Evolutionary conservation across 2,888 invertebrate genomes (phyloP), one percentile per base, ranked within the genome.

Genomic region (Brachylomia viminalis): DNA sequence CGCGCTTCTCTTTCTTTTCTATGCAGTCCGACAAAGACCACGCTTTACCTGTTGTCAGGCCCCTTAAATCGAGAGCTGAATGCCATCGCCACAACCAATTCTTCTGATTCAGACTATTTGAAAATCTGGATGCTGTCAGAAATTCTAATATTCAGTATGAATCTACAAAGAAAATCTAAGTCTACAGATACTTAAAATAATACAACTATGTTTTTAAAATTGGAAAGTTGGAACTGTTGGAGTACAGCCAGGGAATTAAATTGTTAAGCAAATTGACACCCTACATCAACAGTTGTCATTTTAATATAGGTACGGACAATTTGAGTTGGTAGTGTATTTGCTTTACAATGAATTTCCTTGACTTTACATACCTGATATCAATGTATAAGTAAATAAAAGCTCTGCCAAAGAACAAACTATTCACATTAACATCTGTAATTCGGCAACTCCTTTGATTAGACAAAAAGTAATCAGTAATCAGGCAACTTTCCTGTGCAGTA

Each of bases 11-110:
- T n/a, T n/a, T n/a, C n/a, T n/a, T n/a, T n/a, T n/a, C n/a, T n/a
- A n/a, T n/a, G n/a, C n/a, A n/a, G n/a, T n/a, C n/a, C n/a, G n/a
- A n/a, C n/a, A n/a, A n/a, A n/a, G n/a, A n/a, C n/a, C n/a, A n/a
- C n/a, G n/a, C n/a, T n/a, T n/a, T n/a, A n/a, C n/a, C n/a, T n/a
- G n/a, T n/a, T n/a, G n/a, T n/a, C n/a, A n/a, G n/a, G n/a, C n/a
- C n/a, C n/a, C n/a, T n/a, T n/a, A 82, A 85, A 81, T 72, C 38
- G 10, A 64, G 56, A 58, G n/a, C 71, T 59, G n/a, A 61, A 69
- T 72, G 59, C 49, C 61, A 49, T 66, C 64, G 65, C 49, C 68
- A 72, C 72, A 72, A 72, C 65, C 65, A 49, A 52, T 42, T 8
- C 20, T 23, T 30, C n/a, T 49, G 27, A n/a, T 68, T 54, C 72